These are phyloP conservation scores for Alviniconcha strummeri DNA, from an alignment of 2,888 invertebrate species.

Conservation along the genomic window DNA sequence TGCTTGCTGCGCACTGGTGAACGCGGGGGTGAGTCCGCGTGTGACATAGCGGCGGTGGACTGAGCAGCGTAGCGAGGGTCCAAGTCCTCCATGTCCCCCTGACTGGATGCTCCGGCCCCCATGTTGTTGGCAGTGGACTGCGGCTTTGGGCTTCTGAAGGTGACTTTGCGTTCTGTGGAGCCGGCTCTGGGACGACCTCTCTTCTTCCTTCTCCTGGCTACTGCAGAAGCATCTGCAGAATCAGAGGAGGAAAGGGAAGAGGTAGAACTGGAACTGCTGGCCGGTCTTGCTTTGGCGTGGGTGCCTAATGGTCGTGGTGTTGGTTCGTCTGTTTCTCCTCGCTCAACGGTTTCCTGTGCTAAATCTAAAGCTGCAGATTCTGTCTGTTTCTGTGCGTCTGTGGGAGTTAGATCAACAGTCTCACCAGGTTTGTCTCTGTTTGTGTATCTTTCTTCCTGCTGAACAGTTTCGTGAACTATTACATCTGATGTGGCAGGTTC, in stretches of 20 bases:
- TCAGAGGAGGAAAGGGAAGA: background rate
- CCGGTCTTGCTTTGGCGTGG: background rate
- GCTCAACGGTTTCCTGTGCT: background rate
- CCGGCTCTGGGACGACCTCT: background rate
- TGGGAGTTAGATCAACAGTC: background rate
- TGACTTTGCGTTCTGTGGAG: conserved; percentile 14
- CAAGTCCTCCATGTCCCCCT: conserved; percentile 51
- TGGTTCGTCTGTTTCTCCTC: background rate
- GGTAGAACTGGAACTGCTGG: background rate
- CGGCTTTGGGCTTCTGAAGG: conserved; percentile 13
- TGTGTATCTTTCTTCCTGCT: background rate
- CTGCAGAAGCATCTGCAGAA: conserved; percentile 1
- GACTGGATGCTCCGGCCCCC: conserved; percentile 60
- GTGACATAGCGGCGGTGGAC: conserved; percentile 48
- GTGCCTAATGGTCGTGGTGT: background rate
- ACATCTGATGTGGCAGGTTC: background rate
- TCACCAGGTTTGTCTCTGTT: background rate
- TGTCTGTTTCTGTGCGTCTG: conserved; percentile 4
- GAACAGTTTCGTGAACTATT: background rate
- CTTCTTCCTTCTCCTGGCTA: background rate
- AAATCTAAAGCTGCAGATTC: background rate
- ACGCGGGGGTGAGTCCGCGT: conserved; percentile 39
- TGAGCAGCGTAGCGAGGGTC: conserved; percentile 41
- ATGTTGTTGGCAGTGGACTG: conserved; percentile 40
- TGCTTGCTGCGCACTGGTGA: conserved; percentile 31